Conservation (phyloP, 1,140 invertebrate genomes). For the Drosophila sp. region DNA sequence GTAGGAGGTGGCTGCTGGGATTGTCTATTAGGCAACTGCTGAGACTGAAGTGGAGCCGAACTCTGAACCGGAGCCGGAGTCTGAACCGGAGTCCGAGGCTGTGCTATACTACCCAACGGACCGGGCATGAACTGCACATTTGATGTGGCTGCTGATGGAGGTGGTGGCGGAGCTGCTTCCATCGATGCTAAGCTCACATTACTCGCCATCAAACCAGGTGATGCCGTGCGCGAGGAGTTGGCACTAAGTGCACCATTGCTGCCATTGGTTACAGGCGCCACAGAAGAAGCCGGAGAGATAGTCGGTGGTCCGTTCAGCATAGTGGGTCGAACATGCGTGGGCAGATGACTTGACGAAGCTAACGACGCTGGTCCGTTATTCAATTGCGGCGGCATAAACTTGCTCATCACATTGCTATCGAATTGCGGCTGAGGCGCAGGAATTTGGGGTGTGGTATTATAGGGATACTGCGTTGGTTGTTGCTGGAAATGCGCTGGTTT, state of each 20-base stretch:
- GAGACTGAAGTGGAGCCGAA: no score
- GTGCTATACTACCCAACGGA: slow-evolving; percentile 11
- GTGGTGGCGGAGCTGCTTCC: slow-evolving; percentile 12
- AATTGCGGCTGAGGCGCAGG: slow-evolving; percentile 38
- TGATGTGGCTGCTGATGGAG: slow-evolving; percentile 2
- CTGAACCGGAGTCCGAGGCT: neutral
- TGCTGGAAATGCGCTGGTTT: slow-evolving; percentile 38
- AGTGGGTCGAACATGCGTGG: slow-evolving; percentile 60
- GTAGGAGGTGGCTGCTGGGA: neutral
- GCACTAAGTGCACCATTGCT: slow-evolving; percentile 63
- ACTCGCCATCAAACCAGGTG: slow-evolving; percentile 49
- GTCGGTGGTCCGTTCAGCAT: slow-evolving; percentile 52
- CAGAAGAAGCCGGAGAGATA: neutral
- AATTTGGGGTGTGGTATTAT: slow-evolving; percentile 15
- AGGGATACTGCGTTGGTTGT: slow-evolving; percentile 39
- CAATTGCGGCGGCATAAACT: slow-evolving; percentile 67
- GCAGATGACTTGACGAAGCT: slow-evolving; percentile 53
- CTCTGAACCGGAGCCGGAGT: neutral
- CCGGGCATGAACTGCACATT: slow-evolving; percentile 19
- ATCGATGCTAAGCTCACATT: neutral
- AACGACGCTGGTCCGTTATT: slow-evolving; percentile 26
- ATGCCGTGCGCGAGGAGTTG: slow-evolving; percentile 77
- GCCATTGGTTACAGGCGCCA: slow-evolving; percentile 45
- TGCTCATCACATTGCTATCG: slow-evolving; percentile 60
- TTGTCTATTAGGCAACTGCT: neutral